Percentiles rank a stretch among this genome's conserved stretches.
These are phyloP conservation scores for Drosophila infuscata DNA, from an alignment of 2,888 invertebrate genomes.

Conservation along the genomic window DNA sequence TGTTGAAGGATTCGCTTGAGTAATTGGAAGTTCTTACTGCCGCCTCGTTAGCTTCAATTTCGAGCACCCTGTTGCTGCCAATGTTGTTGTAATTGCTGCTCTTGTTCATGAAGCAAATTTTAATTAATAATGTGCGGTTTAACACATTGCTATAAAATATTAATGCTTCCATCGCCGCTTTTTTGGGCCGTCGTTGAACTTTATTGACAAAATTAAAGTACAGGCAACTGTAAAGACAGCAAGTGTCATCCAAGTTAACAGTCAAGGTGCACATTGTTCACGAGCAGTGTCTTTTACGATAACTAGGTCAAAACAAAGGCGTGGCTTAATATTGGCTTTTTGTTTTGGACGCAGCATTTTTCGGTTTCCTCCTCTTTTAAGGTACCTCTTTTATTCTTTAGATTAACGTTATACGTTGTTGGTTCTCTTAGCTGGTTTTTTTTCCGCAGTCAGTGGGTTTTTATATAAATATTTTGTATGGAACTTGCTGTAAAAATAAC, in stretches of 20 bases:
- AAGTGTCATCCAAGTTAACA: background rate
- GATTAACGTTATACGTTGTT: too few relatives aligned
- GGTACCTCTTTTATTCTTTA: too few relatives aligned
- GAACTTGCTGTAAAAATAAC: too few relatives aligned
- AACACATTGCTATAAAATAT: slow-evolving; percentile 74
- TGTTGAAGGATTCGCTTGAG: slow-evolving; percentile 63
- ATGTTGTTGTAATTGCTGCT: slow-evolving; percentile 27
- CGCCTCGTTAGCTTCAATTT: slow-evolving; percentile 75
- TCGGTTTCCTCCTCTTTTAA: background rate
- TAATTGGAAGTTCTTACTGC: slow-evolving; percentile 81
- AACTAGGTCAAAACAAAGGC: background rate
- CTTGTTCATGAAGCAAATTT: slow-evolving; percentile 74
- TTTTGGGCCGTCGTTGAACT: slow-evolving; percentile 39
- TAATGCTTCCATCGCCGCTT: slow-evolving; percentile 42
- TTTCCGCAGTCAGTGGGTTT: background rate
- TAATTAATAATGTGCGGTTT: slow-evolving; percentile 80
- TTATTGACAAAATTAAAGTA: slow-evolving; percentile 34
- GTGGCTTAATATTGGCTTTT: background rate
- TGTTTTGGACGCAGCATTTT: background rate
- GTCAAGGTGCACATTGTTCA: background rate
- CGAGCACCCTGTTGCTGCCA: slow-evolving; percentile 38
- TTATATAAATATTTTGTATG: too few relatives aligned
- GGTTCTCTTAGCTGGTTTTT: too few relatives aligned
- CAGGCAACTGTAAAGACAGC: slow-evolving; percentile 1
- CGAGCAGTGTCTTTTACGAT: background rate